These are phyloP conservation scores for Percopsis transmontana DNA, from an alignment of 2,113 vertebrate genomes.

Conservation along the genomic window DNA sequence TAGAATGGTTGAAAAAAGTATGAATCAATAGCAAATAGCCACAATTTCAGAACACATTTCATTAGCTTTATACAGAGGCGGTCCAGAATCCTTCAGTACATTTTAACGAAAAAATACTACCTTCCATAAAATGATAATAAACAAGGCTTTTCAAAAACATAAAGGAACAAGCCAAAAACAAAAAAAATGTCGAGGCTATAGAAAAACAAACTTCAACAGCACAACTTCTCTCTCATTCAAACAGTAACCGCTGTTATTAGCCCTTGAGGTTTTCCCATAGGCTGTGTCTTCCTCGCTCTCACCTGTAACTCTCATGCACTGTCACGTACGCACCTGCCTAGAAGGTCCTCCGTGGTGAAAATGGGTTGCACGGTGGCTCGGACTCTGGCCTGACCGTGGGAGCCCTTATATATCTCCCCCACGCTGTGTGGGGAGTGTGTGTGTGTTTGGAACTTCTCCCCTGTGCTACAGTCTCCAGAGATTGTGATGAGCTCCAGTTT, in stretches of 20 bases:
- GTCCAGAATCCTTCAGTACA: no score
- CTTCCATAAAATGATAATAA: background rate
- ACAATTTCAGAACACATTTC: no score
- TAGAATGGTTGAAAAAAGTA: background rate
- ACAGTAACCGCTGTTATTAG: background rate
- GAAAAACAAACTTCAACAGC: background rate
- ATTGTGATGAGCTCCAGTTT: conserved; percentile 28
- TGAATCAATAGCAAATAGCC: background rate
- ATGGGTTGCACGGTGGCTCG: conserved; percentile 10
- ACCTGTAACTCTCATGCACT: conserved; percentile 14
- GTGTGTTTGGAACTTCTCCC: conserved; percentile 41
- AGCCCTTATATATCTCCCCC: conserved; percentile 73
- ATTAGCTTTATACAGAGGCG: no score
- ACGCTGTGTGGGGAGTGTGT: conserved; percentile 34
- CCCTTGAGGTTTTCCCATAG: background rate
- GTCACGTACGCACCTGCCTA: background rate
- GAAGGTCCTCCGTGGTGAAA: background rate
- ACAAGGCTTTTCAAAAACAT: background rate
- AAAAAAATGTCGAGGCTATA: background rate
- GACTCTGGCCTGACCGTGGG: conserved; percentile 49
- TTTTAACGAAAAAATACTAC: no score
- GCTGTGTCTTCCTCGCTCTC: background rate
- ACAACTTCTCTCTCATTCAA: background rate
- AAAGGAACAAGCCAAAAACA: background rate
- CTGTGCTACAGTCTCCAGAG: conserved; percentile 12